These are phyloP conservation scores for Brachyptera risi DNA, from an alignment of 2,888 invertebrate genomes.

Conservation along the genomic window DNA sequence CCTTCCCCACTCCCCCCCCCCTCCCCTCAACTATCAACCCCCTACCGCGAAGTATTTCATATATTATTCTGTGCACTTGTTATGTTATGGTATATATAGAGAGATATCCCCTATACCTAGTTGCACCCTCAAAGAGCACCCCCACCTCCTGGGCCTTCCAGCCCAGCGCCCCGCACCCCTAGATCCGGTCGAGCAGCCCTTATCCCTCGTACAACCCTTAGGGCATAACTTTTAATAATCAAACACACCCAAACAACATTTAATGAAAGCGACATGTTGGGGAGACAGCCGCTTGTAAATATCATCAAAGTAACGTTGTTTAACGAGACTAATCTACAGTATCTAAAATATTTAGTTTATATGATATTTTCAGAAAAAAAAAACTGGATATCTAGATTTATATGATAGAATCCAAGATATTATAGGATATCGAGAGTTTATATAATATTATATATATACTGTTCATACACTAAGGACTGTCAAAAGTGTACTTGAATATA, in stretches of 20 bases:
- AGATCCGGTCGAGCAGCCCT: not conserved
- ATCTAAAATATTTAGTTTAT: too few species aligned
- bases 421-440: too few species aligned
- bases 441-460: too few species aligned
- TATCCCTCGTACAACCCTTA: conserved; percentile 6
- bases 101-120: too few species aligned
- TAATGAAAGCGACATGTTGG: conserved; percentile 31
- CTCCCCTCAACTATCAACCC: not conserved
- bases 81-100: not conserved
- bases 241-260: conserved; percentile 32
- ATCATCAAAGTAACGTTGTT: too few species aligned
- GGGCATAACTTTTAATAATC: conserved; percentile 31
- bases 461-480: too few species aligned
- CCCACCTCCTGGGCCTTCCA: conserved; percentile 18
- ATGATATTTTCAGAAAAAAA: too few species aligned
- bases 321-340: not conserved
- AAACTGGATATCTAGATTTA: too few species aligned
- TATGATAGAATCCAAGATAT: too few species aligned
- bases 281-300: conserved; percentile 18
- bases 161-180: conserved; percentile 19
- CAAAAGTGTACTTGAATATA: too few species aligned
- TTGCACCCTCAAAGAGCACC: not conserved
- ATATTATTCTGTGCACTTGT: conserved; percentile 17
- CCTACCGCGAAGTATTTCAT: too few species aligned
- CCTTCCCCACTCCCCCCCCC: not conserved